Conservation (phyloP, 2,797 vertebrate genomes). For the Myotis vivesi region DNA sequence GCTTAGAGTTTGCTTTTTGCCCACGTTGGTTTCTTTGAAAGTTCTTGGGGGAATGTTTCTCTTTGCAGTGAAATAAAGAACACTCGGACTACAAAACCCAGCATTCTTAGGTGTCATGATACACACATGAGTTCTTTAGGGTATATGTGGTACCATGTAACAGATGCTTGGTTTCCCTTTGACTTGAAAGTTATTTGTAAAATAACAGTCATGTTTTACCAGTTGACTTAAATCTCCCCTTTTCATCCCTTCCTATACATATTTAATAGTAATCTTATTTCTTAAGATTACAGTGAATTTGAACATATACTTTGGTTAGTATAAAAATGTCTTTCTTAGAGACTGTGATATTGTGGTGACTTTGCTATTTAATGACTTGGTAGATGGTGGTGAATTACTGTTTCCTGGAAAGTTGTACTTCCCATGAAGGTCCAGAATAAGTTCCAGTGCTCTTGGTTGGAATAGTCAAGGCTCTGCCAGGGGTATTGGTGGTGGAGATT, state of each 20-base stretch:
- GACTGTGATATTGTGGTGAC: neutral
- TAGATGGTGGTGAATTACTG: neutral
- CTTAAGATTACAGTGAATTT: neutral
- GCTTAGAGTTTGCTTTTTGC: constrained; percentile 13
- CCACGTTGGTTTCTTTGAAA: constrained; percentile 9
- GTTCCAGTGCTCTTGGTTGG: neutral
- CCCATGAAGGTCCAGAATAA: neutral
- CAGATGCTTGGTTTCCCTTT: neutral
- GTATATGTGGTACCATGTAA: neutral
- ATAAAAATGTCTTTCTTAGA: neutral
- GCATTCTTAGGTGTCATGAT: neutral
- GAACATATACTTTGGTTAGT: neutral
- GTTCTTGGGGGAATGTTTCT: constrained; percentile 21
- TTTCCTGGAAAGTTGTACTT: neutral
- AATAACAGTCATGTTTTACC: neutral
- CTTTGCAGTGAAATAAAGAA: neutral
- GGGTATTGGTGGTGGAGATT: neutral
- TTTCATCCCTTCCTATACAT: neutral
- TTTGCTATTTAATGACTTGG: neutral
- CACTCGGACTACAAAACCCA: neutral
- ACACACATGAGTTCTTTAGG: neutral
- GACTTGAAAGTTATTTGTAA: constrained; percentile 11
- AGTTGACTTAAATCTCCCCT: neutral
- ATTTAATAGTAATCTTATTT: neutral
- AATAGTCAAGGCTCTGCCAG: neutral